Evolutionary conservation across 1,140 invertebrate genomes (phyloP), one percentile per base, ranked within the genome.

Genomic region (Sarcophaga bullata): DNA sequence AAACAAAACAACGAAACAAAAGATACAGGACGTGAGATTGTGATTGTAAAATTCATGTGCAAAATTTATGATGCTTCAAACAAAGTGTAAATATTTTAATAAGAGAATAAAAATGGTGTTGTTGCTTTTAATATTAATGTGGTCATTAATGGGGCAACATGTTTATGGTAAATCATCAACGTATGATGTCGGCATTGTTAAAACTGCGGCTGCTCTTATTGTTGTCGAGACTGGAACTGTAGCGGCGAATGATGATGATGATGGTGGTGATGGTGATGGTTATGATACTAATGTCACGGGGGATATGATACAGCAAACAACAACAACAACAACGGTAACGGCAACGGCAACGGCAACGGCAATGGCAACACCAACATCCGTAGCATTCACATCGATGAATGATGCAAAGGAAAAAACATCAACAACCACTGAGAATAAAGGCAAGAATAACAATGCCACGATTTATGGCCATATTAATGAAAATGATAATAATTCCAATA

Each of bases 111-210:
- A 82, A 82, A 58, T 80, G 5, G 15, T 81, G 47, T 47, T 75
- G 73, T 17, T 73, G 73, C 73, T 82, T 37, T 83, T 84, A 84
- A 84, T 84, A 82, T 84, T 84, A 84, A 82, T 84, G 62, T 84
- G 81, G 81, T 48, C 81, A 75, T 80, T 81, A 84, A 84, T 82
- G 73, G 80, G 83, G 81, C 58, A 58, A 49, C 48, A 50, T 19
- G 62, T 73, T 80, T 73, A 54, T 81, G 68, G 81, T 15, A 19
- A 62, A 46, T 58, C 52, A 62, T 49, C 10, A 68, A 80, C 75
- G 72, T 78, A 81, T 83, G 52, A 68, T 54, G 52, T 19, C 48
- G 50, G 37, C 8, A 50, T 25, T 76, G 81, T 17, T 15, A 3
- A 10, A 58, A 58, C 8, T 81, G 54, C 54, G 25, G 47, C 46